A percentile compares a stretch with the other conserved stretches of the same genome.
Evolutionary conservation across 2,888 invertebrate species (phyloP).

Genomic region (Harpagoxenus sublaevis): DNA sequence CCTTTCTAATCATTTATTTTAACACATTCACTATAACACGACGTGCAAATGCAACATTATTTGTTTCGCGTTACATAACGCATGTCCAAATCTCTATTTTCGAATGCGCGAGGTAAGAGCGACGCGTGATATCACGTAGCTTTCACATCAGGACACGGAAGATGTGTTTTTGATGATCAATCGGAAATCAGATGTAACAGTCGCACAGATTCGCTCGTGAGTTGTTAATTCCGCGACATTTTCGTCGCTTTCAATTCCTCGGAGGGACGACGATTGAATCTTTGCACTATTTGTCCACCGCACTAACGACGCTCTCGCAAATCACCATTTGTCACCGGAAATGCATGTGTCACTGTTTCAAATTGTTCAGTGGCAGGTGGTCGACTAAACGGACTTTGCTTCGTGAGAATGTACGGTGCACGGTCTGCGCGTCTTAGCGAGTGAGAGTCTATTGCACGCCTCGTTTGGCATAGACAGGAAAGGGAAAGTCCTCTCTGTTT

Average conservation of each 20-base stretch:
- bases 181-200: conserved; percentile 5
- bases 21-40: neutral
- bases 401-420: neutral
- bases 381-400: neutral
- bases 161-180: neutral
- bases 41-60: neutral
- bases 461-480: conserved; percentile 57
- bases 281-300: neutral
- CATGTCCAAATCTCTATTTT: conserved; percentile 37
- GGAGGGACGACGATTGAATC: neutral
- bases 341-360: conserved; percentile 11
- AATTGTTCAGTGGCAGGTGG: conserved; percentile 34
- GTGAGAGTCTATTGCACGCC: conserved; percentile 28
- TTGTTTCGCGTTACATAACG: conserved; percentile 26
- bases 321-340: conserved; percentile 10
- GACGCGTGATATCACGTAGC: conserved; percentile 19
- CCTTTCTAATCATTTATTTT: conserved; percentile 19
- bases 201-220: neutral
- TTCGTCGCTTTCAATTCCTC: neutral
- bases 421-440: neutral
- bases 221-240: neutral
- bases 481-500: conserved; percentile 74
- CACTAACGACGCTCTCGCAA: conserved; percentile 21
- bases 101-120: conserved; percentile 9
- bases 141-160: conserved; percentile 41